phyloP scores from a whole-genome alignment of 2,113 vertebrate species.

The Siniperca chuatsi region DNA sequence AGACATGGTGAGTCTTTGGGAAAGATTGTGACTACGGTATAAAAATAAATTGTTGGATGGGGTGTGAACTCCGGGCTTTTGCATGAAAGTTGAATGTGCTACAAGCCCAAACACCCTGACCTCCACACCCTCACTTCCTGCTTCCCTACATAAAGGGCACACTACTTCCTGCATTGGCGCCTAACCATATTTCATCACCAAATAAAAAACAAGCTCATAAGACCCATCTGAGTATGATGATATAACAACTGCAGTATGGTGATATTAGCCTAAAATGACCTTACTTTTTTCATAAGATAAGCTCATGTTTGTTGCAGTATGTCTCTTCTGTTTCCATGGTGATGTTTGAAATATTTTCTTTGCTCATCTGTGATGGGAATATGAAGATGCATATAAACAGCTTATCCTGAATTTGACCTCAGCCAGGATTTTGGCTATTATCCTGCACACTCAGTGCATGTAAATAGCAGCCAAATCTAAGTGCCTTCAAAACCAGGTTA shows the following conservation, averaged over 20 bases:
- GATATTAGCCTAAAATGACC: neutral
- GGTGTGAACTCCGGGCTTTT: too few relatives aligned
- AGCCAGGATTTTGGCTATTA: slow-evolving; percentile 22
- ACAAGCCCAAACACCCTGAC: neutral
- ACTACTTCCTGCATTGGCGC: too few relatives aligned
- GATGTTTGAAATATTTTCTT: slow-evolving; percentile 28
- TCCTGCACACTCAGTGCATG: neutral
- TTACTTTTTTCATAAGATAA: neutral
- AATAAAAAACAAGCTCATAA: neutral
- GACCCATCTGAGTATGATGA: neutral
- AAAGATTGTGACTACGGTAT: neutral
- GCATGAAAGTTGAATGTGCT: neutral
- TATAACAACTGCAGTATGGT: slow-evolving; percentile 5
- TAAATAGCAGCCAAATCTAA: slow-evolving; percentile 24
- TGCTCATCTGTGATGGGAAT: slow-evolving; percentile 1
- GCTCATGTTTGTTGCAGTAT: slow-evolving; percentile 4
- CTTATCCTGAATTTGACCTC: slow-evolving; percentile 47
- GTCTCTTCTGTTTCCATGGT: slow-evolving; percentile 56
- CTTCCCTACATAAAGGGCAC: neutral
- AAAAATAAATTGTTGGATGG: too few relatives aligned
- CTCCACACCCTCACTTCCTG: neutral
- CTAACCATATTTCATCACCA: neutral
- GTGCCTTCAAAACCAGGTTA: neutral
- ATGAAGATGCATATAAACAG: slow-evolving; percentile 12
- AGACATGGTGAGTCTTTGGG: neutral